Conservation (phyloP, 2,797 vertebrate genomes). For the Falco rusticolus region DNA sequence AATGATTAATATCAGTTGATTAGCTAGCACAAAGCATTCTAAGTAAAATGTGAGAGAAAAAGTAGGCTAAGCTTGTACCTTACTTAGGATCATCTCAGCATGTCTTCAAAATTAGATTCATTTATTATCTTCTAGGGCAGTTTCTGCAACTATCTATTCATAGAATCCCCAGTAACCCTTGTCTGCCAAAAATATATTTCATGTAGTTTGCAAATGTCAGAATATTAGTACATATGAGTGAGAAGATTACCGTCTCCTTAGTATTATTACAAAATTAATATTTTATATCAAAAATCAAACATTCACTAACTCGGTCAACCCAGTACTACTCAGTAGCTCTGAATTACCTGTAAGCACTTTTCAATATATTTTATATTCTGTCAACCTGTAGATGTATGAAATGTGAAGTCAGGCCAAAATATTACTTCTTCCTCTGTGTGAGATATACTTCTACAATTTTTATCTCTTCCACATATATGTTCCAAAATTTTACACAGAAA, state of each 20-base stretch:
- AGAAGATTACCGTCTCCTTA: background rate
- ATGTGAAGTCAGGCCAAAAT: background rate
- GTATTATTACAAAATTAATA: background rate
- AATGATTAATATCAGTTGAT: conserved; percentile 62
- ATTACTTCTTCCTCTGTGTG: background rate
- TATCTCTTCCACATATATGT: background rate
- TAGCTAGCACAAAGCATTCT: conserved; percentile 30
- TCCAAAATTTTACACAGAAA: background rate
- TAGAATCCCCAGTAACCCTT: background rate
- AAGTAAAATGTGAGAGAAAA: conserved; percentile 31
- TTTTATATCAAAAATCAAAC: conserved; percentile 18
- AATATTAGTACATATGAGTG: background rate
- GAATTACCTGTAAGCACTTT: background rate
- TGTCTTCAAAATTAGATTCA: conserved; percentile 22
- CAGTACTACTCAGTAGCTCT: background rate
- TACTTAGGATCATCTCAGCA: background rate
- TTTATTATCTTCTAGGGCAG: conserved; percentile 10
- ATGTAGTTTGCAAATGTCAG: background rate
- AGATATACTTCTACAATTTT: background rate
- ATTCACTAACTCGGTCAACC: background rate
- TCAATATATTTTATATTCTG: background rate
- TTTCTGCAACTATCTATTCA: background rate
- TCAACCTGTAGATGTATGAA: background rate
- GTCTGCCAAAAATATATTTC: background rate
- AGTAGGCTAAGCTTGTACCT: conserved; percentile 28